Conservation (phyloP, 2,888 invertebrate species). For the Anthoptus insignis region DNA sequence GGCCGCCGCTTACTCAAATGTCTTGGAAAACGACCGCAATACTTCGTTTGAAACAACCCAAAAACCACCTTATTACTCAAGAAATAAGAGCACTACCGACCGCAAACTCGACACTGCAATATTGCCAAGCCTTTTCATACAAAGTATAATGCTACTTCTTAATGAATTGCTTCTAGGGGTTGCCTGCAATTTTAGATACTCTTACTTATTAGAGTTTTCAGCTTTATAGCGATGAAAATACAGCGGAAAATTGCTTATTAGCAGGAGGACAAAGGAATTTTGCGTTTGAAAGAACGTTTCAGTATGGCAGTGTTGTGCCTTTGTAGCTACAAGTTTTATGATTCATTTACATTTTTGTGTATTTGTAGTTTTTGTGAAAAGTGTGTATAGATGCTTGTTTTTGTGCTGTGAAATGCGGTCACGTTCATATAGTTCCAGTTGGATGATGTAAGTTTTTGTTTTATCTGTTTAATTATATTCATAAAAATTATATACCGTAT, state of each 20-base stretch:
- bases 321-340: conserved; percentile 21
- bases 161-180: conserved; percentile 36
- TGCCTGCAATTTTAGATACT: conserved; percentile 34
- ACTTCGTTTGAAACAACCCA: neutral
- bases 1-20: conserved; percentile 26
- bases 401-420: neutral
- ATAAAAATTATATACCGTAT: too few species aligned
- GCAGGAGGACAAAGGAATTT: conserved; percentile 21
- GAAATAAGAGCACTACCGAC: conserved; percentile 18
- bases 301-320: conserved; percentile 4
- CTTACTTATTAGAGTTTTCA: conserved; percentile 30
- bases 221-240: conserved; percentile 32
- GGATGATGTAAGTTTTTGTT: too few species aligned
- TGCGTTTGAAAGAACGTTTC: conserved; percentile 21
- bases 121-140: conserved; percentile 45
- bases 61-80: conserved; percentile 31
- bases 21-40: conserved; percentile 24
- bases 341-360: conserved; percentile 28
- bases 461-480: too few species aligned
- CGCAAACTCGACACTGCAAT: conserved; percentile 30
- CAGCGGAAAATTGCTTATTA: conserved; percentile 35
- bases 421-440: too few species aligned
- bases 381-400: neutral
- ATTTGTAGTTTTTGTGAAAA: conserved; percentile 5
- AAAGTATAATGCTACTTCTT: conserved; percentile 57